Percentiles rank a stretch among this genome's conserved stretches.
Evolutionary conservation across 1,140 invertebrate species (phyloP).

Genomic region (Streblospio benedicti): DNA sequence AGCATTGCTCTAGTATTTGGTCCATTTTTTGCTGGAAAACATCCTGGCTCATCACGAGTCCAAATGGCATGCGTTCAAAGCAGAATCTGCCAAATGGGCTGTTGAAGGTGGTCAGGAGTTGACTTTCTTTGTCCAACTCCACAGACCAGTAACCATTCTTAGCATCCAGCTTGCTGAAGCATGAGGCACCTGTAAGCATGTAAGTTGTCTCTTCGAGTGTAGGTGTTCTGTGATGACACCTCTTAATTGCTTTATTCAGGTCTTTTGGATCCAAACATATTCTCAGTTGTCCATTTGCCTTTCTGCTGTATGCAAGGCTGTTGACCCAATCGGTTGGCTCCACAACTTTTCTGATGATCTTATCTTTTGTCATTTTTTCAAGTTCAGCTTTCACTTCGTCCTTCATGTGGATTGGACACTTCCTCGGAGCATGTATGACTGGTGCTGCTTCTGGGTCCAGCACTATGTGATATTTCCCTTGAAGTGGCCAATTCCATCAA

Average conservation of each 20-base stretch:
- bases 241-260: slow-evolving; percentile 23
- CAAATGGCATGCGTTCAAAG: slow-evolving; percentile 22
- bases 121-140: slow-evolving; percentile 22
- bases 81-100: slow-evolving; percentile 23
- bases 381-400: background rate
- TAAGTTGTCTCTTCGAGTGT: slow-evolving; percentile 26
- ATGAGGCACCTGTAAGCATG: slow-evolving; percentile 17
- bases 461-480: slow-evolving; percentile 1
- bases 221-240: slow-evolving; percentile 19
- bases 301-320: slow-evolving; percentile 19
- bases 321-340: slow-evolving; percentile 19
- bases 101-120: slow-evolving; percentile 23
- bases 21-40: slow-evolving; percentile 34
- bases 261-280: slow-evolving; percentile 25
- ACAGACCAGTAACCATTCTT: slow-evolving; percentile 25
- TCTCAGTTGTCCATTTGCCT: slow-evolving; percentile 19
- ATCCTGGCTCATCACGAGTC: slow-evolving; percentile 20
- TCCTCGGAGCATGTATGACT: slow-evolving; percentile 1
- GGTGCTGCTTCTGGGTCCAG: slow-evolving; percentile 9
- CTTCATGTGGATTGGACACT: background rate
- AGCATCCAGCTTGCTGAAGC: slow-evolving; percentile 26
- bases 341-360: slow-evolving; percentile 6
- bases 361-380: slow-evolving; percentile 9
- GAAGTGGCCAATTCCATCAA: background rate
- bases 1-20: slow-evolving; percentile 31